Percentiles rank a stretch among this genome's conserved stretches.
These are phyloP conservation scores for Mustela lutreola DNA, from an alignment of 2,113 vertebrate genomes.

Conservation along the genomic window DNA sequence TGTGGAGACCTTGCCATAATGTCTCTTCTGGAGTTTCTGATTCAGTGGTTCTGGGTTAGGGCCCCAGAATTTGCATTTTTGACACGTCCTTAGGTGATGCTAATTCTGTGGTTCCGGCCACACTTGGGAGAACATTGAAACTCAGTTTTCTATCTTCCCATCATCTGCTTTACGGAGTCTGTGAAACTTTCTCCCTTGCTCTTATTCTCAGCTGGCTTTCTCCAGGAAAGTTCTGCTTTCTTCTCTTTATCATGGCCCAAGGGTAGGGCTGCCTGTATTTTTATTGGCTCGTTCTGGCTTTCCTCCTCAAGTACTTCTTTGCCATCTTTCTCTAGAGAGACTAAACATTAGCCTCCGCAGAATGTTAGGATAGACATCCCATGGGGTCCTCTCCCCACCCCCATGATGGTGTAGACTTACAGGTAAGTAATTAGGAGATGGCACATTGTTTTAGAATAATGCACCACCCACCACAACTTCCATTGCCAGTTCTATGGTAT, in stretches of 20 bases:
- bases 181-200: background rate
- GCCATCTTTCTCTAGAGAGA: background rate
- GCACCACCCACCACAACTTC: background rate
- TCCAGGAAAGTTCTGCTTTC: background rate
- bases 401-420: background rate
- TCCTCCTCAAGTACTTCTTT: background rate
- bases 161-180: no score
- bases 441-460: background rate
- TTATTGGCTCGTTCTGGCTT: background rate
- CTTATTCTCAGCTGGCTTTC: background rate
- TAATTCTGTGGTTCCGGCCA: background rate
- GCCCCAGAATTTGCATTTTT: background rate
- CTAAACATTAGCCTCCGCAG: background rate
- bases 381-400: background rate
- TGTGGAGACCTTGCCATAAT: background rate
- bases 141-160: fast-evolving
- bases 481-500: background rate
- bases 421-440: background rate
- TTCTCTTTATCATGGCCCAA: background rate
- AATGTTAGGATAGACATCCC: background rate
- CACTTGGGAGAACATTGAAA: background rate
- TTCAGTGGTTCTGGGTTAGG: background rate
- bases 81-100: background rate
- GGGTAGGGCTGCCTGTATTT: background rate
- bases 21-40: background rate